Evolutionary conservation across 2,888 invertebrate genomes (phyloP).

Genomic region (Crematogaster levior): DNA sequence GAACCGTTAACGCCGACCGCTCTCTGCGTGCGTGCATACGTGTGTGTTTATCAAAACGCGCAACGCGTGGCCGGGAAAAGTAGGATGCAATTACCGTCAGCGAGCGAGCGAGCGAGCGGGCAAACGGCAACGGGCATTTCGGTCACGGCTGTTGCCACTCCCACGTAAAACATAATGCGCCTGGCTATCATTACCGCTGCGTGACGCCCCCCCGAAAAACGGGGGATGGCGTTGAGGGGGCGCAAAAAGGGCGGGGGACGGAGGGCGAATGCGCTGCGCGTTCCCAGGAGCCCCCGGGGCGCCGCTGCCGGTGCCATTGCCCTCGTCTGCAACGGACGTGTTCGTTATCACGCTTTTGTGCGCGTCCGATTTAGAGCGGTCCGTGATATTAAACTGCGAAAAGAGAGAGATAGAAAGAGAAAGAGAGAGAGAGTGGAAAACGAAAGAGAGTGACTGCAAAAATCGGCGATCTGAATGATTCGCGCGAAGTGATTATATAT

Average conservation of each 20-base stretch:
- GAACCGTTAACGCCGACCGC: constrained; percentile 2
- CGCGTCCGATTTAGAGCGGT: constrained; percentile 47
- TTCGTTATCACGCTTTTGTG: constrained; percentile 59
- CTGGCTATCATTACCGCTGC: constrained; percentile 66
- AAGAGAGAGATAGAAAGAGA: neutral
- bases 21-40: constrained; percentile 13
- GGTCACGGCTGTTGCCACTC: constrained; percentile 70
- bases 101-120: constrained; percentile 37
- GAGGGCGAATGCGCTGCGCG: constrained; percentile 63
- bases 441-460: constrained; percentile 36
- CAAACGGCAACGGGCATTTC: constrained; percentile 56
- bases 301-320: constrained; percentile 62
- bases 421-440: neutral
- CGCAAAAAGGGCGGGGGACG: constrained; percentile 30
- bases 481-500: constrained; percentile 9
- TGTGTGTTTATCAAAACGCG: constrained; percentile 58
- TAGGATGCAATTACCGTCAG: constrained; percentile 67
- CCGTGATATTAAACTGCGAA: constrained; percentile 46
- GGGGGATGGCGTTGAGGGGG: constrained; percentile 52
- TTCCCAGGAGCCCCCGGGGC: constrained; percentile 63
- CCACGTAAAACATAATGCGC: constrained; percentile 70
- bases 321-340: constrained; percentile 63
- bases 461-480: constrained; percentile 37
- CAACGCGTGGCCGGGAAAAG: constrained; percentile 62
- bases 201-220: constrained; percentile 63